Evolutionary conservation across 2,797 vertebrate species (phyloP).

Genomic region (Cichlasoma orientale): DNA sequence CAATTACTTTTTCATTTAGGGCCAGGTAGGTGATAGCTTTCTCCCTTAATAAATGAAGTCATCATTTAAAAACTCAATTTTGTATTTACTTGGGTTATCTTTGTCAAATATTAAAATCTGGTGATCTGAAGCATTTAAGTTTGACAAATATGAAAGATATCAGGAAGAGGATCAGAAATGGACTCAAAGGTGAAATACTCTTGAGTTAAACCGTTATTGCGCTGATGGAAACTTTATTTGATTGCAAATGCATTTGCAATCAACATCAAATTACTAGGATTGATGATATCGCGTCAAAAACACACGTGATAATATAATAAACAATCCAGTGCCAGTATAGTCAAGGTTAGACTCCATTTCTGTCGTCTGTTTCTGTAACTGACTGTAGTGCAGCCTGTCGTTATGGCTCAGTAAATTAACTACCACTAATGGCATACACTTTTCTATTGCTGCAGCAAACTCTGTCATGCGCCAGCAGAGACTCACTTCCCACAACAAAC

Average conservation of each 20-base stretch:
- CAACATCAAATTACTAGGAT: background rate
- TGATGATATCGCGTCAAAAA: background rate
- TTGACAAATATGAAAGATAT: background rate
- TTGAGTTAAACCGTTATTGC: background rate
- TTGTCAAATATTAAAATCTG: background rate
- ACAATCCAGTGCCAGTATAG: background rate
- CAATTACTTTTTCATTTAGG: too few relatives aligned
- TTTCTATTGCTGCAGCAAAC: background rate
- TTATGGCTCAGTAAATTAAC: background rate
- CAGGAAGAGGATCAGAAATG: background rate
- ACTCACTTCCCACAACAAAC: background rate
- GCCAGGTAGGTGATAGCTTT: too few relatives aligned
- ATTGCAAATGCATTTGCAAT: background rate
- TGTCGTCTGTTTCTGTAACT: background rate
- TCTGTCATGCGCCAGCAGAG: background rate
- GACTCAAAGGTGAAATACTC: background rate
- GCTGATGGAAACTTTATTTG: background rate
- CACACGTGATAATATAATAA: background rate
- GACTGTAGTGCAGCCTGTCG: background rate
- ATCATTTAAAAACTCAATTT: background rate
- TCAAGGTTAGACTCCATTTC: background rate
- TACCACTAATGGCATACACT: background rate
- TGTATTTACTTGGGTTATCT: background rate
- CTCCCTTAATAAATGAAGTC: background rate
- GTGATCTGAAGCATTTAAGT: background rate